Conservation (phyloP, 2,888 invertebrate genomes). For the Taphrorychus bicolor region DNA sequence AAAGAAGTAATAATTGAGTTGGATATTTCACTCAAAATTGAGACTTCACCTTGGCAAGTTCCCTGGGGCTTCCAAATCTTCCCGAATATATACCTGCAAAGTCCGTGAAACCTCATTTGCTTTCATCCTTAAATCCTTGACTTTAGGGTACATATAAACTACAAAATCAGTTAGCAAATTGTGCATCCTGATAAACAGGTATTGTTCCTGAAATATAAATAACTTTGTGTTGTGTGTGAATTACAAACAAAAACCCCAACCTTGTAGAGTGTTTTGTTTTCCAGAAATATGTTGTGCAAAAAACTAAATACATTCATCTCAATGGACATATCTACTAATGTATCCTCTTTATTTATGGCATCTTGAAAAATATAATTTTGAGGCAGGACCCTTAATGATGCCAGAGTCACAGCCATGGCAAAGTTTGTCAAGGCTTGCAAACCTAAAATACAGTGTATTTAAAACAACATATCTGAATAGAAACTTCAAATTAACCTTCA, state of each 20-base stretch:
- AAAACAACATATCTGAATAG: not conserved
- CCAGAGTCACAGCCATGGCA: slow-evolving; percentile 73
- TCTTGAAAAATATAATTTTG: slow-evolving; percentile 64
- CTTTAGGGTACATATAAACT: slow-evolving; percentile 89
- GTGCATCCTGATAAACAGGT: slow-evolving; percentile 84
- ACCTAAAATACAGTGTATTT: slow-evolving; percentile 45
- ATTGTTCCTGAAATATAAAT: slow-evolving; percentile 66
- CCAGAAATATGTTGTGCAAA: slow-evolving; percentile 74
- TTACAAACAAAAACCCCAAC: not conserved
- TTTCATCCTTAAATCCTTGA: slow-evolving; percentile 79
- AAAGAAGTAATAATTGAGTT: slow-evolving; percentile 3
- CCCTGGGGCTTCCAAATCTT: slow-evolving; percentile 76
- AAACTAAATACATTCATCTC: slow-evolving; percentile 82
- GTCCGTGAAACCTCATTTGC: slow-evolving; percentile 90
- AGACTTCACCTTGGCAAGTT: slow-evolving; percentile 72
- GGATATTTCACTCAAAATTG: too few relatives aligned
- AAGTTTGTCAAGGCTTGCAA: slow-evolving; percentile 70
- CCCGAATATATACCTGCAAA: slow-evolving; percentile 67
- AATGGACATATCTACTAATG: slow-evolving; percentile 79
- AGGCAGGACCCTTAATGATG: slow-evolving; percentile 67
- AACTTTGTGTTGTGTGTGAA: not conserved
- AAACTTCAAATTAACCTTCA: slow-evolving; percentile 50
- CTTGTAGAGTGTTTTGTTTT: slow-evolving; percentile 71
- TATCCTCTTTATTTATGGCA: slow-evolving; percentile 79
- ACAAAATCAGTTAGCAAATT: slow-evolving; percentile 90